Evolutionary conservation across 2,888 invertebrate species (phyloP).

Genomic region (Catocala fraxini): DNA sequence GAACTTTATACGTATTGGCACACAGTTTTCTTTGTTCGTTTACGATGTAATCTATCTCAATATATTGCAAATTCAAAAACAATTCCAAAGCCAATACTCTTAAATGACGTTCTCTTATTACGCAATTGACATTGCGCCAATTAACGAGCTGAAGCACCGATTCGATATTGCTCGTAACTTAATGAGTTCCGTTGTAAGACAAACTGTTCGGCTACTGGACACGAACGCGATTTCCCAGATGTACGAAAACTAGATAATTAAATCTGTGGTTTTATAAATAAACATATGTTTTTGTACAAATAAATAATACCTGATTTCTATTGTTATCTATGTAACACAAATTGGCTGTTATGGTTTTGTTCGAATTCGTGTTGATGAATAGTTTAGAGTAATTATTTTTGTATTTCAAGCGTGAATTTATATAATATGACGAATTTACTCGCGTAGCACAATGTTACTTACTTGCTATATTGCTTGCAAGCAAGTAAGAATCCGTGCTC

Average conservation of each 20-base stretch:
- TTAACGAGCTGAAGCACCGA: conserved; percentile 68
- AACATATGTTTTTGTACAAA: not conserved
- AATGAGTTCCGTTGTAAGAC: conserved; percentile 81
- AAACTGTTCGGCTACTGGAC: conserved; percentile 75
- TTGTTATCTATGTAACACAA: no score
- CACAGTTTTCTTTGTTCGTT: no score
- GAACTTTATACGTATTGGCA: not conserved
- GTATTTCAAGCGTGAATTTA: no score
- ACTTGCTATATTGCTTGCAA: no score
- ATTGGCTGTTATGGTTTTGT: no score
- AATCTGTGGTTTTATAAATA: not conserved
- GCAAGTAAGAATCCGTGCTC: no score
- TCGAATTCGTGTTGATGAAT: no score
- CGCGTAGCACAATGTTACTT: no score
- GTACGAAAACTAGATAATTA: conserved; percentile 46
- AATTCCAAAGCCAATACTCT: conserved; percentile 38
- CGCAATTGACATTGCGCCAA: conserved; percentile 72
- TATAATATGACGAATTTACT: no score
- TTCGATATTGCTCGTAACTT: conserved; percentile 75
- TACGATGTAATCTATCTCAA: not conserved
- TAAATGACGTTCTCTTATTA: conserved; percentile 63
- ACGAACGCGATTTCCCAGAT: conserved; percentile 47
- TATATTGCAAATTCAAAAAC: not conserved
- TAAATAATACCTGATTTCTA: no score
- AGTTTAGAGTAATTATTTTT: no score